Base-by-base conservation (phyloP, 2,113 vertebrate species). In the Jacana jacana region DNA sequence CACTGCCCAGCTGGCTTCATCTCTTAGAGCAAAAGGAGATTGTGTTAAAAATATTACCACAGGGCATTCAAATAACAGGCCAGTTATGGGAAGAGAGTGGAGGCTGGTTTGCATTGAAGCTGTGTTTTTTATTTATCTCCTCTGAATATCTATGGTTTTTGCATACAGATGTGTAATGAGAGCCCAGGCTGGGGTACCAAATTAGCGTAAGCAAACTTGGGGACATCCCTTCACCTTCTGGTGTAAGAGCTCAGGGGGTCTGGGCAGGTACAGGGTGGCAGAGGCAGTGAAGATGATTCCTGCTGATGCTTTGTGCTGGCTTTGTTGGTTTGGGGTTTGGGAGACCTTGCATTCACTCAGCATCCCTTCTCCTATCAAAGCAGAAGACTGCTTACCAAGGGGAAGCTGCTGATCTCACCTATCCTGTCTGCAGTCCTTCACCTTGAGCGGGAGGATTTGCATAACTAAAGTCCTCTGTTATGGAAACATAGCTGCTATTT, bases 81-180 rank as follows among this genome's bases (percentile, higher is more conserved):
- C 0, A 0, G 1, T 57, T 69, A 13, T 16, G 15, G 30, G 55
- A 77, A 35, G 25, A 76, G 20, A 48, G 6, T 10, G 24, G 30
- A 79, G 28, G 27, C 24, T 70, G 11, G 33, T 80, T n/a, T 83
- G 68, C 57, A 35, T 19, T 44, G 49, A 80, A 75, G 20, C 25
- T 88, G 11, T 18, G 0, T 7, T 19, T 60, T 79, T 78, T n/a
- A 20, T 70, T 66, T 76, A 24, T 75, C 27, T 69, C 27, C 16
- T 52, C 37, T 44, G 17, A 89, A 7, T 65, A 35, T 17, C 12
- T 37, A 7, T 0, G 42, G 10, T 11, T n/a, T 66, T 60, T 79
- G 28, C n/a, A 22, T 39, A 28, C 30, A 60, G 39, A 11, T 48
- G 6, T 31, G 9, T 60, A 31, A 3, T 33, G 66, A 40, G 25